Base-by-base conservation (phyloP, 2,113 vertebrate species). In the Alligator sinensis region DNA sequence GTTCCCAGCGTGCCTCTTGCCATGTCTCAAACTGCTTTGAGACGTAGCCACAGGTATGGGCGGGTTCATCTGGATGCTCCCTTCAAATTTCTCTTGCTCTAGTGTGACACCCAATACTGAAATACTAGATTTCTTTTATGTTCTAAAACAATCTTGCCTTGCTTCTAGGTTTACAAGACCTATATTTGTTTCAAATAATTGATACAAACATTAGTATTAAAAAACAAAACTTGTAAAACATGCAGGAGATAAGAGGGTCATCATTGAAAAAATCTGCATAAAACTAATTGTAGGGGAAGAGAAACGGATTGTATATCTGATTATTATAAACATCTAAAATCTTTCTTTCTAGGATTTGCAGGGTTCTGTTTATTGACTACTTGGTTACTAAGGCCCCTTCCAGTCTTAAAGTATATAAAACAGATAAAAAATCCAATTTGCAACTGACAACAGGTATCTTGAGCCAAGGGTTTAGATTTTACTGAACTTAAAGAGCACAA, bases 391-490 rank as follows among this genome's bases (percentile, higher is more conserved):
- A 47, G 47, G 47, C 47, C 63, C 28, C 30, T n/a, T 64, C 30
- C 80, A 91, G 61, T 6, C 84, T 62, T 89, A 30, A 84, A 77
- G 64, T 59, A 57, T 66, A 77, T 92, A 58, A 91, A 82, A 86
- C 89, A 89, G 38, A 86, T 38, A 80, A 88, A 87, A 88, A 91
- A 82, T 27, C 72, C 72, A 88, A 64, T 84, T 88, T 93, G 34
- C 78, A 89, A 16, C 64, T 92, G 87, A 70, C 70, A 93, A 57
- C n/a, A 91, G 91, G 21, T 66, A 63, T 92, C 95, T 88, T 88
- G 78, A 92, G 72, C 89, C 91, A 81, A 80, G 28, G 30, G 22
- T 58, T 74, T 79, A 77, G 59, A 58, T 38, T 92, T 87, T 84
- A 38, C 59, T 74, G 54, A 62, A n/a, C 18, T 87, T 82, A 27